phyloP scores from a whole-genome alignment of 2,888 invertebrate genomes.

The Acrobeloides nanus region DNA sequence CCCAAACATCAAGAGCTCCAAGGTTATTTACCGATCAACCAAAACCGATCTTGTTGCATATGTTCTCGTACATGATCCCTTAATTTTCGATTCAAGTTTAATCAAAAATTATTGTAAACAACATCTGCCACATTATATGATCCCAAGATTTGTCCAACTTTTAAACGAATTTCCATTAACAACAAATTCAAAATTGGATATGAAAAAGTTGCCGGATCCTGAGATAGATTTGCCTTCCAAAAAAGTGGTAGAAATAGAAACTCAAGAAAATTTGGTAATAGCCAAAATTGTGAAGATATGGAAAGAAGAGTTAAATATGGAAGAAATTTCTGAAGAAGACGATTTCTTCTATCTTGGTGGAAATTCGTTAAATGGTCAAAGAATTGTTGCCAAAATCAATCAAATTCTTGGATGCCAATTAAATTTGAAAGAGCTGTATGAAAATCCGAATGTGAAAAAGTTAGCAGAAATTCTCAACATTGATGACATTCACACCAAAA shows the following conservation, averaged over 20 bases:
- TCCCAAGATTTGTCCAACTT: constrained; percentile 30
- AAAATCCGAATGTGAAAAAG: constrained; percentile 11
- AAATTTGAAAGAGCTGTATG: constrained; percentile 5
- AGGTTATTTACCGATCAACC: constrained; percentile 14
- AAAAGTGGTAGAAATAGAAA: background rate
- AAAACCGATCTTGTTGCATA: constrained; percentile 26
- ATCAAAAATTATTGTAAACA: constrained; percentile 15
- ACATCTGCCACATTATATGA: constrained; percentile 34
- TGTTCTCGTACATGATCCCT: background rate
- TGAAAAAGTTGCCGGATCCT: background rate
- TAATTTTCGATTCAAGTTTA: background rate
- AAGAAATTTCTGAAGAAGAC: constrained; percentile 16
- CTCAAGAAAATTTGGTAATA: background rate
- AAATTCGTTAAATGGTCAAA: constrained; percentile 26
- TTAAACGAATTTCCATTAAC: constrained; percentile 43
- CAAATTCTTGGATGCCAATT: constrained; percentile 10
- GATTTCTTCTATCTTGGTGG: constrained; percentile 32
- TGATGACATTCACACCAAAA: constrained; percentile 1
- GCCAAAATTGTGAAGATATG: constrained; percentile 14
- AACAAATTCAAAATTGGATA: constrained; percentile 30
- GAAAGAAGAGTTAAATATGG: constrained; percentile 13
- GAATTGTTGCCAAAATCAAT: constrained; percentile 13
- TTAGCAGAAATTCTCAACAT: background rate
- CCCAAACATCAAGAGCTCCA: constrained; percentile 10
- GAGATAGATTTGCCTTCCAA: background rate